These are phyloP conservation scores for Phyto melanocephala DNA, from an alignment of 2,888 invertebrate genomes.

Conservation along the genomic window DNA sequence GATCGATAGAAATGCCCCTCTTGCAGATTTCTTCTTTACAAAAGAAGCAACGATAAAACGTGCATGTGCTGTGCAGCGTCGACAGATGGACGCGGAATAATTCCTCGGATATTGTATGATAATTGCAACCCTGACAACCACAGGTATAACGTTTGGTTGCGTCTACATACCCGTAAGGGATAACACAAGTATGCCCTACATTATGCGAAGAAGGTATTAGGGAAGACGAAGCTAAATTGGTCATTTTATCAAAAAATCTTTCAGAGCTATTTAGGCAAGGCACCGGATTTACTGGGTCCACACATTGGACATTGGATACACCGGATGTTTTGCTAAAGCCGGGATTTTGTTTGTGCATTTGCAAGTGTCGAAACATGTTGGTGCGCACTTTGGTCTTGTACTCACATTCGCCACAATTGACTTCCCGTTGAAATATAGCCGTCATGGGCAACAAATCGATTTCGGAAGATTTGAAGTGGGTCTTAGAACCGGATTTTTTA, in stretches of 20 bases:
- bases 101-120: constrained; percentile 85
- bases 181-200: constrained; percentile 55
- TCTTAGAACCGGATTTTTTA: constrained; percentile 70
- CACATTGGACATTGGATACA: constrained; percentile 80
- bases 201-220: constrained; percentile 55
- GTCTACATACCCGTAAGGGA: constrained; percentile 78
- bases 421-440: constrained; percentile 82
- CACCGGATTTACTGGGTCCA: constrained; percentile 89
- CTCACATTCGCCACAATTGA: constrained; percentile 84
- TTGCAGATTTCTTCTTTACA: constrained; percentile 82
- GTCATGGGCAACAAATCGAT: constrained; percentile 83
- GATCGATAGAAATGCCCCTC: constrained; percentile 80
- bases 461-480: constrained; percentile 82
- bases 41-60: constrained; percentile 84
- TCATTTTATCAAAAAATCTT: constrained; percentile 91
- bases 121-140: constrained; percentile 85
- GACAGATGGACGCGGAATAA: constrained; percentile 87
- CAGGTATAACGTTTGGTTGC: constrained; percentile 84
- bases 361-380: constrained; percentile 86
- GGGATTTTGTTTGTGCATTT: constrained; percentile 81
- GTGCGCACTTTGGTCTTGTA: constrained; percentile 85
- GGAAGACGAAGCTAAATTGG: constrained; percentile 88
- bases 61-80: constrained; percentile 84
- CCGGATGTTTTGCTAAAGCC: constrained; percentile 16
- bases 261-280: constrained; percentile 88